phyloP scores from a whole-genome alignment of 2,797 vertebrate species.

The Rhinichthys osculus region DNA sequence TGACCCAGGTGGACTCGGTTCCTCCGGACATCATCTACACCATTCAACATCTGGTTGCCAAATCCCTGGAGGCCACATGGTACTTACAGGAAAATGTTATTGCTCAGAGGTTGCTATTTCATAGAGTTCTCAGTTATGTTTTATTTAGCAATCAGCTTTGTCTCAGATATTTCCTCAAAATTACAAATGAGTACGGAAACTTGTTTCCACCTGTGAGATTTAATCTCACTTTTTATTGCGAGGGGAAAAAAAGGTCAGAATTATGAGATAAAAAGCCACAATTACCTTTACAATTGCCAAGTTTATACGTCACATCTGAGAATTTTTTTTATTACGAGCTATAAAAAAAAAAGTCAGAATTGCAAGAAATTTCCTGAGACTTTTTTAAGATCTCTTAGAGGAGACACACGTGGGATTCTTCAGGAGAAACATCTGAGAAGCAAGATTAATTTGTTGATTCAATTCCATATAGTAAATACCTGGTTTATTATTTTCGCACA shows the following conservation, averaged over 20 bases:
- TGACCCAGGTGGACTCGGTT: constrained; percentile 24
- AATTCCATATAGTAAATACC: too few species aligned
- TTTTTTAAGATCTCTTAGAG: background rate
- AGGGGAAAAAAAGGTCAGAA: background rate
- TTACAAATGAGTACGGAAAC: background rate
- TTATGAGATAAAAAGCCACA: background rate
- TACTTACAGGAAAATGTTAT: constrained; percentile 29
- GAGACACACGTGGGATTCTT: background rate
- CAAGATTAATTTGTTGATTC: background rate
- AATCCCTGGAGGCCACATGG: constrained; percentile 68
- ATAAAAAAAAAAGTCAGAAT: background rate
- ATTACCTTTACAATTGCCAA: background rate
- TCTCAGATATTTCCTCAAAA: background rate
- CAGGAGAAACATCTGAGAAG: background rate
- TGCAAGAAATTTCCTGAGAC: background rate
- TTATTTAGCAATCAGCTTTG: background rate
- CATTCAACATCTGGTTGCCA: constrained; percentile 67
- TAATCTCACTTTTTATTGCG: background rate
- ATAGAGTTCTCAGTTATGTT: background rate
- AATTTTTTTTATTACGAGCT: rapidly evolving
- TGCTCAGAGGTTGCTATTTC: background rate
- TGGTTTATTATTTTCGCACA: too few species aligned
- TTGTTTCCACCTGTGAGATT: background rate
- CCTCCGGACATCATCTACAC: constrained; percentile 57
- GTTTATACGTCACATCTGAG: background rate